Percentiles rank a stretch among this genome's conserved stretches.
Evolutionary conservation across 2,797 vertebrate genomes (phyloP).

Genomic region (Lacerta bilineata): DNA sequence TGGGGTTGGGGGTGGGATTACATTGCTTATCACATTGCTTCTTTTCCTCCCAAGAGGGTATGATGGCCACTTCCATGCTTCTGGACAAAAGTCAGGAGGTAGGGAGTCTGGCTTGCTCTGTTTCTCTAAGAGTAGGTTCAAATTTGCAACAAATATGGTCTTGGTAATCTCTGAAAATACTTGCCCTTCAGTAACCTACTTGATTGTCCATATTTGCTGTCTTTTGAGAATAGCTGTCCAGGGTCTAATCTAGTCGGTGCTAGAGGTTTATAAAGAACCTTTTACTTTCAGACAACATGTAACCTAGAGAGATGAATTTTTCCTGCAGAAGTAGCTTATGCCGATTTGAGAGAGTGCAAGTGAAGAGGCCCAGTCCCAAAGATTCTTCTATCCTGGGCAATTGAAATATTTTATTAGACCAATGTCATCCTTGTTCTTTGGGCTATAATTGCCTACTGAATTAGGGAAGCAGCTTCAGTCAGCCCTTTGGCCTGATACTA

Average conservation of each 20-base stretch:
- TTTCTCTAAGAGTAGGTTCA: background rate
- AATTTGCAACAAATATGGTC: background rate
- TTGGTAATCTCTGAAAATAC: slow-evolving; percentile 3
- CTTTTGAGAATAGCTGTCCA: background rate
- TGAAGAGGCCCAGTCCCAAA: slow-evolving; percentile 26
- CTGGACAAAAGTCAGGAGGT: background rate
- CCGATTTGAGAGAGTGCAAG: background rate
- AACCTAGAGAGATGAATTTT: background rate
- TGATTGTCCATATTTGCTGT: background rate
- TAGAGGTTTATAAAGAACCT: slow-evolving; percentile 11
- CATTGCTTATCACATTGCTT: slow-evolving; percentile 4
- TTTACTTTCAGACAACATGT: background rate
- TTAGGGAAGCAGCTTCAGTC: background rate
- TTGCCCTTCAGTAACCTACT: slow-evolving; percentile 1
- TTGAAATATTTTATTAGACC: slow-evolving; percentile 26
- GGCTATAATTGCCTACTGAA: slow-evolving; percentile 7
- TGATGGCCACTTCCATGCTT: background rate
- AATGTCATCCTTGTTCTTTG: background rate
- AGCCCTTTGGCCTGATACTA: slow-evolving; percentile 5
- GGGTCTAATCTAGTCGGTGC: background rate
- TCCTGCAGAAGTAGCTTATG: slow-evolving; percentile 22
- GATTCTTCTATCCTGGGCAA: background rate
- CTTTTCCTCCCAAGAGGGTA: background rate
- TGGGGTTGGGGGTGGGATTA: background rate
- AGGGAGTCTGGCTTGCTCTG: background rate